phyloP scores from a whole-genome alignment of 2,797 vertebrate genomes.

The Gobio occitaniae region DNA sequence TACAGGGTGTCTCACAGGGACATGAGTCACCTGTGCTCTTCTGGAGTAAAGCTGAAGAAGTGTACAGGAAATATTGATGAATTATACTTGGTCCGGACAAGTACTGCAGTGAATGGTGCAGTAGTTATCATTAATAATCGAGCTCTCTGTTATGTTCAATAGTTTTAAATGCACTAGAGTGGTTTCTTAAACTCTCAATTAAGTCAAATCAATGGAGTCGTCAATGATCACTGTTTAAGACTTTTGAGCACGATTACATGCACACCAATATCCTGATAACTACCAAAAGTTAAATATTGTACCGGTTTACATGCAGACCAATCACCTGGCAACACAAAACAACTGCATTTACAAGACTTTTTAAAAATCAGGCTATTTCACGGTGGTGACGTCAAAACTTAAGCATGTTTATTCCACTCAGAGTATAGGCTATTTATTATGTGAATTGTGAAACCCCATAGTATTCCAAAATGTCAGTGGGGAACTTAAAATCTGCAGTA shows the following conservation, averaged over 20 bases:
- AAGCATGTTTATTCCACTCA: neutral
- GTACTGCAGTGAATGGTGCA: neutral
- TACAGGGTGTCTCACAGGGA: slow-evolving; percentile 94
- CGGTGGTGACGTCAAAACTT: neutral
- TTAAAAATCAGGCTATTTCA: neutral
- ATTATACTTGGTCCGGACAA: neutral
- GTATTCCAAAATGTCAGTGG: neutral
- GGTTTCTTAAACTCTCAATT: neutral
- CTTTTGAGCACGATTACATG: neutral
- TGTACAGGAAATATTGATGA: slow-evolving; percentile 6
- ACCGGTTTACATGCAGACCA: neutral
- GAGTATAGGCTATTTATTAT: neutral
- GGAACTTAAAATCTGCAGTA: neutral
- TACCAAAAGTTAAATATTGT: neutral
- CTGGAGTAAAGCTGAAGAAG: slow-evolving; percentile 82
- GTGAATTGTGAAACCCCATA: neutral
- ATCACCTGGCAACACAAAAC: neutral
- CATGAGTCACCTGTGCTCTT: slow-evolving; percentile 90
- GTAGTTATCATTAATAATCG: neutral
- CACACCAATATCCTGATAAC: neutral
- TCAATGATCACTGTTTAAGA: neutral
- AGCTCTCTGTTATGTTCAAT: neutral
- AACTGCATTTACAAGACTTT: neutral
- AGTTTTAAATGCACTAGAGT: neutral
- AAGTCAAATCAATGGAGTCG: slow-evolving; percentile 12